Conservation (phyloP, 2,797 vertebrate genomes). For the Chrosomus eos region DNA sequence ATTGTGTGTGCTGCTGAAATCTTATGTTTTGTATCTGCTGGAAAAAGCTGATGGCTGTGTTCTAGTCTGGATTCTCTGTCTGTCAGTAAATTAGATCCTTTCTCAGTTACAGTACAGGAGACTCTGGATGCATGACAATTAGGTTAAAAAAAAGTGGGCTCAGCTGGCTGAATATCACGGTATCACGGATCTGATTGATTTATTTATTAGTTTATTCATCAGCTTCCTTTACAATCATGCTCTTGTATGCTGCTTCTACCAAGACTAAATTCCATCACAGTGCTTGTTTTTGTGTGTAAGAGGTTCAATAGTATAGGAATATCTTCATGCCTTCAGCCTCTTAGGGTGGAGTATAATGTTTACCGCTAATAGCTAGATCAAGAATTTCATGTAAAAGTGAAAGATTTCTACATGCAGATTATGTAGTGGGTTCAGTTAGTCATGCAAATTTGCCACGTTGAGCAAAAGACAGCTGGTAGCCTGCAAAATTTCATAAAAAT, state of each 20-base stretch:
- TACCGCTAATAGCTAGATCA: neutral
- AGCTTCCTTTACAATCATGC: neutral
- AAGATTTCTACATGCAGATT: neutral
- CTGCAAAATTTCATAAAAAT: too few species aligned
- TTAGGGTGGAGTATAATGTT: neutral
- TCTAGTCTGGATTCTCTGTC: neutral
- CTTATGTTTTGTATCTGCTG: neutral
- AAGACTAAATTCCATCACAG: neutral
- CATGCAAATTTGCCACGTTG: neutral
- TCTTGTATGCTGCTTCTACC: neutral
- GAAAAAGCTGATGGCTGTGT: conserved; percentile 4
- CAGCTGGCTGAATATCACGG: neutral
- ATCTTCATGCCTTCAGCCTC: neutral
- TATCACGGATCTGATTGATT: conserved; percentile 7
- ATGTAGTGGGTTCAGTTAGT: neutral
- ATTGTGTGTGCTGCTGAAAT: conserved; percentile 21
- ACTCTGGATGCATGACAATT: neutral
- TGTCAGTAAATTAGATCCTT: neutral
- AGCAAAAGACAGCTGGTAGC: neutral
- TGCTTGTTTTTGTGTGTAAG: neutral
- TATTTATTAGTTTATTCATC: conserved; percentile 27
- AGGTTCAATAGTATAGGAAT: neutral
- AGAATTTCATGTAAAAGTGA: neutral
- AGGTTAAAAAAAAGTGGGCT: conserved; percentile 27
- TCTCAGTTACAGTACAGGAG: neutral